These are phyloP conservation scores for Edolisoma coerulescens DNA, from an alignment of 2,113 vertebrate genomes.

Conservation along the genomic window DNA sequence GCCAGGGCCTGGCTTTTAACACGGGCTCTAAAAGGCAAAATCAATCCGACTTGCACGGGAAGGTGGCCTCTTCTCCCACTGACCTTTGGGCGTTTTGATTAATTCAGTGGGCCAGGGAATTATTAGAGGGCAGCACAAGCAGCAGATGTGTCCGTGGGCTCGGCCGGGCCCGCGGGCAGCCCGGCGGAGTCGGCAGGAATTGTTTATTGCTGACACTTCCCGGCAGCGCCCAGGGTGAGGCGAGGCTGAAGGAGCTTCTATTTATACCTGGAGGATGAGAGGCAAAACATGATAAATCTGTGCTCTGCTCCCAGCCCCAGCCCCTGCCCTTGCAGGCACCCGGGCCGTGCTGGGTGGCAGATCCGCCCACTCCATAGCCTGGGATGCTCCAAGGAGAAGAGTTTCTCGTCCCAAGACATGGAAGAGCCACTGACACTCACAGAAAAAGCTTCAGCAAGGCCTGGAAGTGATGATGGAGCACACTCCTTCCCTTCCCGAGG, in stretches of 20 bases:
- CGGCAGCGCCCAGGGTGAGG: not conserved
- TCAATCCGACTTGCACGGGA: not conserved
- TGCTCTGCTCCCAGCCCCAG: not conserved
- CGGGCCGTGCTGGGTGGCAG: not conserved
- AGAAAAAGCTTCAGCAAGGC: not conserved
- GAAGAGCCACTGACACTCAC: not conserved
- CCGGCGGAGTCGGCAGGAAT: not conserved
- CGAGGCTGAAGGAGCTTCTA: slow-evolving; percentile 11
- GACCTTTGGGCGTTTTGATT: not conserved
- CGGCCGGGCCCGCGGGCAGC: not conserved
- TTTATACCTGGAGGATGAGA: slow-evolving; percentile 47
- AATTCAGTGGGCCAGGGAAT: not conserved
- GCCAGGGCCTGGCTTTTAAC: not conserved
- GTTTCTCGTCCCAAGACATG: not conserved
- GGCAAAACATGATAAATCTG: not conserved
- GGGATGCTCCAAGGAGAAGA: not conserved
- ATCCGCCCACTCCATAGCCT: accelerated
- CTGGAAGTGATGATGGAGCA: accelerated
- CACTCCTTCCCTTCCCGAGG: not conserved
- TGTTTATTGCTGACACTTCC: slow-evolving; percentile 15
- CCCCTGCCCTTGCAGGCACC: not conserved
- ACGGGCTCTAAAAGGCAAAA: not conserved
- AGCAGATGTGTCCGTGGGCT: not conserved
- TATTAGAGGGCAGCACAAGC: not conserved
- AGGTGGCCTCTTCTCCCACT: not conserved